phyloP scores from a whole-genome alignment of 2,888 invertebrate genomes.

The Drosophila ochracea region DNA sequence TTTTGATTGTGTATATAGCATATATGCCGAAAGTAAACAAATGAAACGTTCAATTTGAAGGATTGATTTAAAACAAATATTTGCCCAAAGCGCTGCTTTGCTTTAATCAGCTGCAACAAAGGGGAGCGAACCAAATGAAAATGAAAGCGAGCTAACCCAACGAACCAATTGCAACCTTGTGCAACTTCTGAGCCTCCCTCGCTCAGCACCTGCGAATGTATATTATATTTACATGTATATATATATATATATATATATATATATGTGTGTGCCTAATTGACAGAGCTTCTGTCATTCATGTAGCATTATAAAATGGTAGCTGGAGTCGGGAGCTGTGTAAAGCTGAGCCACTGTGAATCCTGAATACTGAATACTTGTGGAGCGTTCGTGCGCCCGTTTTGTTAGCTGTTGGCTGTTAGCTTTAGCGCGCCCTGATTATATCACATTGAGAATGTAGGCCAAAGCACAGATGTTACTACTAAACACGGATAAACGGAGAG shows the following conservation, averaged over 20 bases:
- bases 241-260: neutral
- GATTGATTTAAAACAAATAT: slow-evolving; percentile 57
- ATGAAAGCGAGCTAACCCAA: slow-evolving; percentile 51
- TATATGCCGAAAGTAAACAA: slow-evolving; percentile 21
- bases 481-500: slow-evolving; percentile 10
- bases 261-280: slow-evolving; percentile 56
- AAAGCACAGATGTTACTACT: slow-evolving; percentile 72
- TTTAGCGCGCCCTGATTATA: slow-evolving; percentile 79
- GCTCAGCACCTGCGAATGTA: slow-evolving; percentile 4
- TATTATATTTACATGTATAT: neutral
- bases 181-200: slow-evolving; percentile 36
- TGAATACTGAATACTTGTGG: slow-evolving; percentile 77
- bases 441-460: slow-evolving; percentile 79
- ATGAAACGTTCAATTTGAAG: slow-evolving; percentile 39
- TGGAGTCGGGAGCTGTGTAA: slow-evolving; percentile 31
- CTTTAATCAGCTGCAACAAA: slow-evolving; percentile 43
- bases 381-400: slow-evolving; percentile 66
- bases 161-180: slow-evolving; percentile 50
- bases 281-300: slow-evolving; percentile 61
- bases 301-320: slow-evolving; percentile 13
- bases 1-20: neutral
- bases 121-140: slow-evolving; percentile 51
- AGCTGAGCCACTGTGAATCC: slow-evolving; percentile 33
- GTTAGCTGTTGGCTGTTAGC: slow-evolving; percentile 57
- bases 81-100: slow-evolving; percentile 35